Evolutionary conservation across 92 coral and sea anemone genomes (phyloP), one percentile per base, ranked within the genome.

Genomic region (Nematostella vectensis): DNA sequence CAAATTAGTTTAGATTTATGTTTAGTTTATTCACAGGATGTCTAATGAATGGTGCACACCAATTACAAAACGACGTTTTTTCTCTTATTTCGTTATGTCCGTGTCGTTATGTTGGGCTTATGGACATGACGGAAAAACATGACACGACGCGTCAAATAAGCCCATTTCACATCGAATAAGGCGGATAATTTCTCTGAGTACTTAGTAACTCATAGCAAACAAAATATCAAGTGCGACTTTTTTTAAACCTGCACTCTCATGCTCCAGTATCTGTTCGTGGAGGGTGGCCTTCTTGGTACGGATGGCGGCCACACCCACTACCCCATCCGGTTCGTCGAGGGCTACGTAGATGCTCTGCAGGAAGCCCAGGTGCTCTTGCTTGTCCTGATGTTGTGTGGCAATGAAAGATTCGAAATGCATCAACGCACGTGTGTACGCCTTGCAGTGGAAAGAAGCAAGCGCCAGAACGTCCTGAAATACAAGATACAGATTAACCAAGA

Each of bases 371-470:
- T 89, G 91, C 29, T 69, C 78, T 39, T 89, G 95, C 26, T 80
- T 63, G 55, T 86, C 95, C 47, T 85, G 71, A 47, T 68, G 51
- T 57, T 87, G 78, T 20, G 74, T 74, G 42, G 69, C 69, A 58
- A 91, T 81, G 54, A 91, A 91, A 1, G 94, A 81, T 48, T 85
- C 95, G 51, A 91, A 91, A 59, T 91, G 98, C 98, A 91, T 91
- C 77, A 91, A 63, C 9, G 98, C 94, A 27, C 98, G 88, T 17
- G 98, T 76, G 77, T 85, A 91, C 0, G 98, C 98, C 72, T 91
- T 91, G 70, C 98, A 85, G 75, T 91, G 87, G 57, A 86, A 91
- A 12, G 98, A 91, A 1, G 95, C 98, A 8, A 77, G 61, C 2
- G 98, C 89, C 50, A 91, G 51, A 29, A 87, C 85, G 36, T 89